Base-by-base conservation (phyloP, 2,113 vertebrate species). In the Sapajus apella region DNA sequence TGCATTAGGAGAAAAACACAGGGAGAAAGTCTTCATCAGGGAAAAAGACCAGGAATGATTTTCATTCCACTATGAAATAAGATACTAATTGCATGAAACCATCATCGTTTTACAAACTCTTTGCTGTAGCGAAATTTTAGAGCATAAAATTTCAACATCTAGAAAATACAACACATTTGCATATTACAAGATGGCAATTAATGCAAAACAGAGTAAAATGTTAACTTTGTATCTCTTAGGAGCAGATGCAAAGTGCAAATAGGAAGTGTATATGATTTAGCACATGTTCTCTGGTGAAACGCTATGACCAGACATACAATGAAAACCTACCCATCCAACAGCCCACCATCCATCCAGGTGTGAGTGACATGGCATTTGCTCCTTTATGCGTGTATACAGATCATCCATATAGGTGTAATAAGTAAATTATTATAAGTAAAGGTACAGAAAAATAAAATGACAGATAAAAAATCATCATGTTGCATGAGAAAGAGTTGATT, bases 131-230 rank as follows among this genome's bases (percentile, higher is more conserved):
- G 55, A 18, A 91, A 10, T 8, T 89, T 61, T 88, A 84, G 89
- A 96, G 32, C 58, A 8, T 30, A 92, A 88, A 88, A 21, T 21
- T 97, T 95, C 45, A 89, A 73, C 25, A 27, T 21, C 66, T 75
- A 8, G 32, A 47, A 98, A 98, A 98, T 98, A 97, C 92, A 95
- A 75, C 97, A 97, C 96, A 97, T 98, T 98, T 98, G 90, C 88
- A 93, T 97, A 70, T 90, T 95, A 97, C 79, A 97, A 98, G 95
- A 98, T 88, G 96, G 97, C 96, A 97, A 96, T 93, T 97, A 96
- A 94, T 93, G 85, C 80, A 98, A 98, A 98, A 96, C 95, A 98
- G 97, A 98, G 97, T 87, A 90, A 87, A 84, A 30, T 95, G 90
- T 95, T 98, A 97, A 95, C 95, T 97, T 97, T 94, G 96, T 95